Base-by-base conservation (phyloP, 2,797 vertebrate species). In the Semaprochilodus insignis region DNA sequence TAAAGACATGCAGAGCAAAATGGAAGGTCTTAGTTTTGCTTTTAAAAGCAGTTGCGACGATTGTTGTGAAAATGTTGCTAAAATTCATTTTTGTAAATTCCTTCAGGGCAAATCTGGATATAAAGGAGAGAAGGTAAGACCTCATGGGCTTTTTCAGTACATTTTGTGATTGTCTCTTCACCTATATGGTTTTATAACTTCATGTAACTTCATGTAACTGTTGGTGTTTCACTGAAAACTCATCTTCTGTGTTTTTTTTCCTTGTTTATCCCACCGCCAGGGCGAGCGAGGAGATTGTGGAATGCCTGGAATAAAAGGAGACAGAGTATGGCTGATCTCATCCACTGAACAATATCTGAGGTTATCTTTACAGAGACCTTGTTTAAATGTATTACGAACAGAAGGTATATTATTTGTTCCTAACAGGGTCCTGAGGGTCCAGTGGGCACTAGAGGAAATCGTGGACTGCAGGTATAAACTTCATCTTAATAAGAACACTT, bases 271-370 rank as follows among this genome's bases (percentile, higher is more conserved):
- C 65, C n/a, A 54, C 72, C n/a, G 73, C 6, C 87, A 97, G 97
- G 97, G 97, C 54, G 96, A 97, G 86, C 92, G 96, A 91, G 97
- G 96, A 17, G 95, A 97, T 87, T 98, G 97, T 90, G 97, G 97
- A 72, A 95, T 94, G 82, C 97, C 97, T 84, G 97, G 97, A 84
- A 86, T 94, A 71, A 98, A 97, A 87, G 97, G 97, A 91, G 96
- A 97, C 88, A 90, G 93, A 92, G 97, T 97, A 93, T 90, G 59
- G 27, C 23, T n/a, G 65, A 21, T 55, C 1, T 75, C 25, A 44
- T 71, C 25, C 70, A 36, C 52, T 59, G 5, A 52, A 3, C 14
- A 78, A 19, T 73, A 73, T 73, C 31, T 25, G 5, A 10, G 10
- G 65, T 63, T 7, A n/a, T 67, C 8, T 6, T 27, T 8, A 54